These are phyloP conservation scores for Aegithalos caudatus DNA, from an alignment of 2,113 vertebrate genomes.

Conservation along the genomic window DNA sequence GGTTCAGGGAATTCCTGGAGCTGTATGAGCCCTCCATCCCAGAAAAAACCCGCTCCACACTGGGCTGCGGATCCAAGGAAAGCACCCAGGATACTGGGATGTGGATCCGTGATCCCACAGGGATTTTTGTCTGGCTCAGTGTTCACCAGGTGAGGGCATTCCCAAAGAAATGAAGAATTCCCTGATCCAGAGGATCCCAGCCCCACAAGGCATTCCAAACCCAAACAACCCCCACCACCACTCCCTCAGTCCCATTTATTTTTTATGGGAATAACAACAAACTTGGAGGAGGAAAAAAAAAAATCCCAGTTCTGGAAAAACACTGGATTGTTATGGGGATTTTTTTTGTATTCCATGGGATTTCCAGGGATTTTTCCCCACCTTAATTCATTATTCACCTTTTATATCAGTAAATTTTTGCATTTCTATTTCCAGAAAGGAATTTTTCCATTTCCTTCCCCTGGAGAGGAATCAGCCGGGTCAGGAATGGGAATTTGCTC, in stretches of 20 bases:
- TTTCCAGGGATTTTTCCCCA: background rate
- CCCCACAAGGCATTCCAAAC: background rate
- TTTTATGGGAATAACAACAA: background rate
- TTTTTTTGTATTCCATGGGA: background rate
- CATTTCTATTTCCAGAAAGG: background rate
- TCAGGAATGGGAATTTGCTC: background rate
- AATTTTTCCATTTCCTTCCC: background rate
- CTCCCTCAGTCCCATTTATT: background rate
- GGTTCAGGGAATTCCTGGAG: background rate
- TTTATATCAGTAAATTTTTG: background rate
- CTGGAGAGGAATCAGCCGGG: background rate
- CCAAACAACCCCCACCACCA: fast-evolving
- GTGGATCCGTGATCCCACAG: background rate
- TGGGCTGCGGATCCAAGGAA: background rate
- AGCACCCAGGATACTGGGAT: background rate
- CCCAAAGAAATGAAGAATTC: background rate
- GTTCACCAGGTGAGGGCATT: background rate
- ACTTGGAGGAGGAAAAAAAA: background rate
- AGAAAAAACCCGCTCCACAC: fast-evolving
- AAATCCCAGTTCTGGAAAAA: background rate
- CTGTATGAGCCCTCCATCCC: background rate
- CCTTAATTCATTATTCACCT: background rate
- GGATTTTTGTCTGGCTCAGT: background rate
- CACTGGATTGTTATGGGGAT: fast-evolving
- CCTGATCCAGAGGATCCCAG: background rate